A percentile compares a stretch with the other conserved stretches of the same genome.
phyloP scores from a whole-genome alignment of 92 coral and sea anemone genomes.

The Ricordea florida region DNA sequence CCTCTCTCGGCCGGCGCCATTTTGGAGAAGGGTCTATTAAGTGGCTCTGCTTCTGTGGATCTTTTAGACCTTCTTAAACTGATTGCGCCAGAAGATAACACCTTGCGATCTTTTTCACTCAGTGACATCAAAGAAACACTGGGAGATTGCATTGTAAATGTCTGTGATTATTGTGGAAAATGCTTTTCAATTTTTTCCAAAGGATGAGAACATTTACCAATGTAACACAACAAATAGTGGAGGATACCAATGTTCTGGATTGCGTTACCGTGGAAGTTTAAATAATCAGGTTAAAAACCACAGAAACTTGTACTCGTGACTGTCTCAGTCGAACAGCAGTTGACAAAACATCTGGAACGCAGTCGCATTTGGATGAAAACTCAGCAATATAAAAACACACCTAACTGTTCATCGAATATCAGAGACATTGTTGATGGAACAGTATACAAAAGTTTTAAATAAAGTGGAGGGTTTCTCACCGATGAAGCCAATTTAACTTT shows the following conservation, averaged over 20 bases:
- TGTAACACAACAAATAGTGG: conserved; percentile 1
- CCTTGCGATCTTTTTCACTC: background rate
- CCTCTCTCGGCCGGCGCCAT: no score
- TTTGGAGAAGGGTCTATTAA: no score
- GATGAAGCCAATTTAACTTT: conserved; percentile 15
- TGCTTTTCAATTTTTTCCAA: conserved; percentile 18
- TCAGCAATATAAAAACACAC: conserved; percentile 15
- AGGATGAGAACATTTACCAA: conserved; percentile 1
- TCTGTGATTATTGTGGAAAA: conserved; percentile 22
- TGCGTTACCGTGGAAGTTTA: conserved; percentile 19
- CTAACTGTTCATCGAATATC: conserved; percentile 8
- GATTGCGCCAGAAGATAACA: conserved; percentile 3
- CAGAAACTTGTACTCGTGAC: conserved; percentile 33
- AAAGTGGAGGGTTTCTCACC: conserved; percentile 28
- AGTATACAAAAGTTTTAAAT: conserved; percentile 5
- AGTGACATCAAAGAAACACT: conserved; percentile 1
- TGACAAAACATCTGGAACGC: conserved; percentile 8
- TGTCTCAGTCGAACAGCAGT: conserved; percentile 31
- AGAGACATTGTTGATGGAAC: conserved; percentile 51
- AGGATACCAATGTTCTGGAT: conserved; percentile 27
- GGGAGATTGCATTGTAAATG: background rate
- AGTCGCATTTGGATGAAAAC: conserved; percentile 22
- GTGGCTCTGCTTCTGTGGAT: conserved; percentile 17
- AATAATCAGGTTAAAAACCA: conserved; percentile 5
- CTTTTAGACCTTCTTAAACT: conserved; percentile 18